Conservation (phyloP, 1,140 invertebrate species). For the Drosophila bocqueti region DNA sequence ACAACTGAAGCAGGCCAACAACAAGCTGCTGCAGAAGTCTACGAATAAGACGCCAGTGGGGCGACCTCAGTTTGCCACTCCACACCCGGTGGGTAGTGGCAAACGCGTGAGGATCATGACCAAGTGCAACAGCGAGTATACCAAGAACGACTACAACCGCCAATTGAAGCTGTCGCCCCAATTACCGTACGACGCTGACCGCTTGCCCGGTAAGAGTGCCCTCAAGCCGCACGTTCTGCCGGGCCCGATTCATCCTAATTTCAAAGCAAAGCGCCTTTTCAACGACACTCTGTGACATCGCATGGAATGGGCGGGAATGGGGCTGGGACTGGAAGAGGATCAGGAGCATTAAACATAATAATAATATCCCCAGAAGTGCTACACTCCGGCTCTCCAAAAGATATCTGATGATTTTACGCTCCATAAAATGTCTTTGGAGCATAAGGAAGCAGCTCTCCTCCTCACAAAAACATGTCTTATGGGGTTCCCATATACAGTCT, state of each 20-base stretch:
- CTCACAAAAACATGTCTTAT: conserved; percentile 24
- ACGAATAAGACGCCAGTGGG: conserved; percentile 18
- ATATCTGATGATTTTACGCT: neutral
- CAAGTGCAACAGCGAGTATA: conserved; percentile 89
- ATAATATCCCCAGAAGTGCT: conserved; percentile 9
- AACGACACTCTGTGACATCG: conserved; percentile 80
- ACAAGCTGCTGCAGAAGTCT: conserved; percentile 47
- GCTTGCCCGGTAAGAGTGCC: conserved; percentile 88
- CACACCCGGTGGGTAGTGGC: conserved; percentile 25
- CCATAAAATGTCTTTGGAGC: neutral
- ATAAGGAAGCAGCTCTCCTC: neutral
- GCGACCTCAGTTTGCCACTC: conserved; percentile 27
- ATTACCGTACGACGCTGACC: conserved; percentile 90
- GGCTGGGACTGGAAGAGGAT: conserved; percentile 23
- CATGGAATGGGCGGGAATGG: conserved; percentile 32
- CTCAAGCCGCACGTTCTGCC: conserved; percentile 89
- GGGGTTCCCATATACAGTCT: conserved; percentile 19
- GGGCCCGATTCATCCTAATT: conserved; percentile 92
- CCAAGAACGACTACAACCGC: conserved; percentile 89
- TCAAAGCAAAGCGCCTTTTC: conserved; percentile 86
- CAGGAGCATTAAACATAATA: conserved; percentile 5
- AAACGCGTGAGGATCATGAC: conserved; percentile 88
- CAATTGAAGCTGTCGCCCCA: conserved; percentile 89
- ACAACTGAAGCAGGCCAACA: conserved; percentile 71
- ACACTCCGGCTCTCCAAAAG: neutral